Evolutionary conservation across 2,888 invertebrate genomes (phyloP), one percentile per base, ranked within the genome.

Genomic region (Hirtodrosophila trivittata): DNA sequence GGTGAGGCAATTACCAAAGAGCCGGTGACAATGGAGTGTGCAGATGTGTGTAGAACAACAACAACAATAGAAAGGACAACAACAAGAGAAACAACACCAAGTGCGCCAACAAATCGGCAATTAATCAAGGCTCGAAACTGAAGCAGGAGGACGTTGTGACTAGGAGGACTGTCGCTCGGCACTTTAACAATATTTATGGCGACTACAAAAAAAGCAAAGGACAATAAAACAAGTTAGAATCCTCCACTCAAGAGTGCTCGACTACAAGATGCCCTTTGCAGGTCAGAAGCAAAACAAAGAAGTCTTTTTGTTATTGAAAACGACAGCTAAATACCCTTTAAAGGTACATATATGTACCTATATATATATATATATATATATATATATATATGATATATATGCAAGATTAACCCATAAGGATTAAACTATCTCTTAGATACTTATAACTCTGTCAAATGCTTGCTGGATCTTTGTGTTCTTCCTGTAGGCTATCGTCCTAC

Each of bases 71-170:
- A 10, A 50, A n/a, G 13, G 63, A 32, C n/a, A 67, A 42, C 16
- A 55, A 35, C 63, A 59, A 64, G 62, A 67, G 60, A 50, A 74
- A 51, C 59, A 45, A 66, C 71, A 75, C 63, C 71, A 59, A 82
- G 76, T 82, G 71, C 74, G 77, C 72, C 84, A 86, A 75, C 81
- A 82, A 86, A 82, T 82, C 81, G 86, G 75, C 86, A 82, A 82
- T 82, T 82, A 86, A 82, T 86, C 86, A 86, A 72, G 67, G 62
- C 65, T 47, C 65, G 49, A 39, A 70, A 39, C 25, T 59, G 39
- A 33, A 28, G 41, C 37, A 28, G 16, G 1, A 13, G 57, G 32
- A 50, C 33, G 45, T n/a, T 21, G 51, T 28, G 43, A 58, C 18
- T 7, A n/a, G 47, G 14, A 26, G 49, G 51, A 63, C 64, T 80